phyloP scores from a whole-genome alignment of 2,113 vertebrate genomes.

The Elephas maximus region DNA sequence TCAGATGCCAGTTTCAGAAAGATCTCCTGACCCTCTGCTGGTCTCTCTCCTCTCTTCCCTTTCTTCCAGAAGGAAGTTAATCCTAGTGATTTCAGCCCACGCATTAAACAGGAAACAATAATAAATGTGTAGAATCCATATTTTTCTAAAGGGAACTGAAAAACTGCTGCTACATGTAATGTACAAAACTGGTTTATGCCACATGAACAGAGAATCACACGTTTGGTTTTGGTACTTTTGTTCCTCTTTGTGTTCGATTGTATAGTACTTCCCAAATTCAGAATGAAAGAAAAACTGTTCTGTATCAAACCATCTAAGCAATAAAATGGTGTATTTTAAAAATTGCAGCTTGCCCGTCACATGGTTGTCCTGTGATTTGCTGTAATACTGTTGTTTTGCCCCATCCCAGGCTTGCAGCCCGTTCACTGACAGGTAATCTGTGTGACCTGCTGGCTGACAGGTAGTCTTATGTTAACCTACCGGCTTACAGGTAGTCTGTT shows the following conservation, averaged over 20 bases:
- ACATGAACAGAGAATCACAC: slow-evolving; percentile 94
- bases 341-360: slow-evolving; percentile 77
- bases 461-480: too few species aligned
- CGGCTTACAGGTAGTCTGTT: too few species aligned
- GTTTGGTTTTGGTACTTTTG: slow-evolving; percentile 90
- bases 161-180: slow-evolving; percentile 93
- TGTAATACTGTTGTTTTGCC: neutral
- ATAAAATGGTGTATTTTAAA: slow-evolving; percentile 98
- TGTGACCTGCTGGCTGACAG: too few species aligned
- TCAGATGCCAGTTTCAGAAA: slow-evolving; percentile 84
- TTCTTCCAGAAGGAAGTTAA: slow-evolving; percentile 89
- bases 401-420: neutral
- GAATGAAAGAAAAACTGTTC: slow-evolving; percentile 94
- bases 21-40: slow-evolving; percentile 72
- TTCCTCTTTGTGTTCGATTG: slow-evolving; percentile 91
- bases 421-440: too few species aligned
- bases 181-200: slow-evolving; percentile 92
- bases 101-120: slow-evolving; percentile 89
- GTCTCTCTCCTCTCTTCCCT: slow-evolving; percentile 77
- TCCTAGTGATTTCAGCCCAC: slow-evolving; percentile 89
- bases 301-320: slow-evolving; percentile 98
- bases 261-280: slow-evolving; percentile 94
- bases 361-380: slow-evolving; percentile 76
- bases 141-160: slow-evolving; percentile 94
- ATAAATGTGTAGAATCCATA: slow-evolving; percentile 91